Base-by-base conservation (phyloP, 2,888 invertebrate genomes). In the Platynereis dumerilii region DNA sequence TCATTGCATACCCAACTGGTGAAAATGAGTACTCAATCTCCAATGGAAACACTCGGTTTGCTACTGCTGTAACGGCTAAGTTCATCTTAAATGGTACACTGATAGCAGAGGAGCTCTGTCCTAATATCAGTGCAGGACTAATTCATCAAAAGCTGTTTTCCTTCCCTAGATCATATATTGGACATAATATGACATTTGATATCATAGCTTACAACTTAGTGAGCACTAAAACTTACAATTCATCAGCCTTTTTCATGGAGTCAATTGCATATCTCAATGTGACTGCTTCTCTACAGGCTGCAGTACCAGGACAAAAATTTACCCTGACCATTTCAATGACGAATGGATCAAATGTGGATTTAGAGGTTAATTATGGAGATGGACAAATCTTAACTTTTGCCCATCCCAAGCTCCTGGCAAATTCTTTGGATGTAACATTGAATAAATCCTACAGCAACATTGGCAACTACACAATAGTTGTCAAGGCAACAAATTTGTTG, bases 331-430 rank as follows among this genome's bases (percentile, higher is more conserved):
- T 48, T 48, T 20, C 48, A 5, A n/a, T 48, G n/a, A 12, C 48
- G 17, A 48, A 48, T 48, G 48, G 48, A 20, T 48, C 48, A 5
- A 48, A 48, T 48, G 48, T 48, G 7, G 3, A 20, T n/a, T 48
- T 10, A 10, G 22, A n/a, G 7, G 22, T 48, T n/a, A 22, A 48
- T n/a, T 48, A 48, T 22, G 48, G 48, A 12, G 48, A 48, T 48
- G 48, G 48, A 48, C 20, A 48, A 20, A 22, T 48, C 7, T 5
- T 20, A 5, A n/a, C 5, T 7, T n/a, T 48, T 7, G 17, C 7
- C 5, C 48, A 48, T 22, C 48, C 48, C 3, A 22, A 48, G n/a
- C n/a, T 48, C 7, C 17, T 48, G n/a, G 48, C 48, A 3, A 22
- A 7, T 48, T 5, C 7, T 3, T n/a, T 10, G 17, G 22, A n/a